Evolutionary conservation across 2,113 vertebrate species (phyloP).

Genomic region (Pachypanchax playfairii): DNA sequence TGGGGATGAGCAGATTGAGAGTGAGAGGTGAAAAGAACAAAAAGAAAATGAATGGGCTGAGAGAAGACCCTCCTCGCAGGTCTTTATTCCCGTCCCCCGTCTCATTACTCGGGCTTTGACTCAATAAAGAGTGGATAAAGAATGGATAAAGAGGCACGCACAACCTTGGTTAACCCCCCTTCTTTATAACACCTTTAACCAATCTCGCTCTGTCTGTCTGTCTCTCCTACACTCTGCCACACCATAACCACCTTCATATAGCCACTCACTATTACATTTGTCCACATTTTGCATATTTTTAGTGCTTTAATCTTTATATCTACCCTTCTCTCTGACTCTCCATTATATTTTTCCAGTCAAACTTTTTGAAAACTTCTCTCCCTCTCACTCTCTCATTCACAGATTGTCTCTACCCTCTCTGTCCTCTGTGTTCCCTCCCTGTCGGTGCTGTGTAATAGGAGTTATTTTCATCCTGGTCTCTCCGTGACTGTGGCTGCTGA

Average conservation of each 20-base stretch:
- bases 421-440: constrained; percentile 67
- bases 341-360: constrained; percentile 43
- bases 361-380: constrained; percentile 72
- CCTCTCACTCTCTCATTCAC: constrained; percentile 52
- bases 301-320: constrained; percentile 46
- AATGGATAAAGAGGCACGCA: constrained; percentile 72
- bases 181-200: constrained; percentile 50
- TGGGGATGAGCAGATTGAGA: constrained; percentile 57
- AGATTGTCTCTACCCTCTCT: constrained; percentile 45
- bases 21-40: constrained; percentile 66
- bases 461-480: constrained; percentile 74
- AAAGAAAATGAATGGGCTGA: constrained; percentile 63
- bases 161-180: constrained; percentile 36
- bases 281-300: constrained; percentile 29
- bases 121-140: constrained; percentile 78
- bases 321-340: constrained; percentile 37
- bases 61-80: constrained; percentile 62
- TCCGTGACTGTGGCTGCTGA: constrained; percentile 65
- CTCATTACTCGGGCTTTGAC: constrained; percentile 76
- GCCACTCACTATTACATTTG: constrained; percentile 26
- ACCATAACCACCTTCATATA: constrained; percentile 40
- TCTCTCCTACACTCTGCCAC: constrained; percentile 31
- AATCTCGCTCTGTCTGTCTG: constrained; percentile 23
- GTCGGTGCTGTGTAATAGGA: constrained; percentile 69
- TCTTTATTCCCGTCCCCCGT: constrained; percentile 72